Percentiles rank a stretch among this genome's conserved stretches.
Evolutionary conservation across 2,113 vertebrate genomes (phyloP).

Genomic region (Triplophysa rosa): DNA sequence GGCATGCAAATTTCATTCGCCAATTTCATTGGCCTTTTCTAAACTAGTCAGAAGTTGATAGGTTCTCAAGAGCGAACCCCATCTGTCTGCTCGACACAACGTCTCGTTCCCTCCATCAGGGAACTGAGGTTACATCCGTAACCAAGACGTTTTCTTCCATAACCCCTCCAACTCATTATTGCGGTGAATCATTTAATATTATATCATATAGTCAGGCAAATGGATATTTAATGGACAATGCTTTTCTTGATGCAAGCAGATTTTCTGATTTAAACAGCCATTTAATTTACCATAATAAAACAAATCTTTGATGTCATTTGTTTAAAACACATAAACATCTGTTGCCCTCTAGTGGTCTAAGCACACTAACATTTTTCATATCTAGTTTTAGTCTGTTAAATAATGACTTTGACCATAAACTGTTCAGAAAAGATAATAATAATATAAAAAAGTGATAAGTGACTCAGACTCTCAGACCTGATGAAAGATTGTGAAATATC

Average conservation of each 20-base stretch:
- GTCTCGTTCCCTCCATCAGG: no score
- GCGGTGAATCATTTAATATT: no score
- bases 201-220: neutral
- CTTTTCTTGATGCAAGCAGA: neutral
- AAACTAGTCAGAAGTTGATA: no score
- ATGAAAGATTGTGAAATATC: constrained; percentile 49
- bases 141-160: no score
- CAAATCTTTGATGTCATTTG: neutral
- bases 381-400: neutral
- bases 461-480: constrained; percentile 27
- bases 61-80: no score
- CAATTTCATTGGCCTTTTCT: no score
- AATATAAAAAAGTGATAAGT: neutral
- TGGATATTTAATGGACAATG: neutral
- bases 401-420: no score
- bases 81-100: no score
- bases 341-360: neutral
- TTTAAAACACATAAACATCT: neutral
- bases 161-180: no score
- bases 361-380: neutral
- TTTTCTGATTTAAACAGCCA: neutral
- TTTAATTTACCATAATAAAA: neutral
- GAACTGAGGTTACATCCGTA: no score
- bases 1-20: no score
- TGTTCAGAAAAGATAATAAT: neutral